These are phyloP conservation scores for Phengaris alcon DNA, from an alignment of 2,888 invertebrate genomes.

Conservation along the genomic window DNA sequence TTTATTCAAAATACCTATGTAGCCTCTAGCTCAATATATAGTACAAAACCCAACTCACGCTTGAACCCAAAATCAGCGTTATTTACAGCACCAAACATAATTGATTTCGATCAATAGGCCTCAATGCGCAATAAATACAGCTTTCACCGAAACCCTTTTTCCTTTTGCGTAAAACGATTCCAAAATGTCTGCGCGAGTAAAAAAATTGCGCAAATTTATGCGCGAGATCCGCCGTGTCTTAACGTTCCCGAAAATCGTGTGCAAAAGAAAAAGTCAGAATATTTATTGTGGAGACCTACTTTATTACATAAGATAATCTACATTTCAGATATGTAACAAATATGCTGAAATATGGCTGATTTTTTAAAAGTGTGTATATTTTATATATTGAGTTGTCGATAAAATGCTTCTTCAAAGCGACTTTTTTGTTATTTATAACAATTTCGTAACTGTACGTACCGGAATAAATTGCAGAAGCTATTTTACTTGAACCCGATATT, in stretches of 20 bases:
- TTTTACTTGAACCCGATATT: no score
- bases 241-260: conserved; percentile 54
- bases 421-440: no score
- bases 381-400: background rate
- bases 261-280: conserved; percentile 52
- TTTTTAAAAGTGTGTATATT: background rate
- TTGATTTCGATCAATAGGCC: conserved; percentile 29
- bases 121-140: conserved; percentile 41
- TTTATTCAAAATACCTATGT: no score
- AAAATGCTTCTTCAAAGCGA: no score
- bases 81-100: conserved; percentile 14
- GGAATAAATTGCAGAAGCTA: no score
- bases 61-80: background rate
- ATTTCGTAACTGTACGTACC: no score
- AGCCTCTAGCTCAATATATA: no score
- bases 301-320: conserved; percentile 18
- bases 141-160: conserved; percentile 49
- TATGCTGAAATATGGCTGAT: background rate
- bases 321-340: background rate
- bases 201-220: conserved; percentile 54
- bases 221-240: conserved; percentile 52
- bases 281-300: conserved; percentile 51
- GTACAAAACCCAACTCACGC: background rate
- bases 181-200: conserved; percentile 47
- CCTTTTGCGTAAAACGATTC: conserved; percentile 52